Percentiles rank a stretch among this genome's conserved stretches.
These are phyloP conservation scores for Rousettus leschenaultii DNA, from an alignment of 2,113 vertebrate species.

Conservation along the genomic window DNA sequence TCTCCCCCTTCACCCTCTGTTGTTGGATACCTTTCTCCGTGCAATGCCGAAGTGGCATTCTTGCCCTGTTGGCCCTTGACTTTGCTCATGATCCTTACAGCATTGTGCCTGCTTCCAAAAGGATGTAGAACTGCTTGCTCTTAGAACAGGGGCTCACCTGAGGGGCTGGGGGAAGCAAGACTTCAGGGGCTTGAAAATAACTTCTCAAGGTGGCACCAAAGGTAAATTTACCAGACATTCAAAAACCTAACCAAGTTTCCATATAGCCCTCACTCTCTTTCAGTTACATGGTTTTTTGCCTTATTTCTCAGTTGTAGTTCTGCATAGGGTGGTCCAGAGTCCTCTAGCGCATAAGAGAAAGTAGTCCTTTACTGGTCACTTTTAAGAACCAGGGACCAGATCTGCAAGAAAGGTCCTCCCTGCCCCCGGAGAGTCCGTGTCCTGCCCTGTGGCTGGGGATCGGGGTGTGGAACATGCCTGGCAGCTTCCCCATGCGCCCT, in stretches of 20 bases:
- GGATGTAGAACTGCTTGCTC: background rate
- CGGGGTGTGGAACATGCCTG: rapidly evolving
- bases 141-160: background rate
- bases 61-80: rapidly evolving
- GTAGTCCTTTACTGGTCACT: background rate
- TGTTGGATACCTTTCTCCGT: background rate
- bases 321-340: background rate
- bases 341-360: too few relatives aligned
- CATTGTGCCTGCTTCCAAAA: background rate
- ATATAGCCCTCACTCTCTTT: background rate
- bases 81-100: background rate
- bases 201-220: background rate
- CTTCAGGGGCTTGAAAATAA: background rate
- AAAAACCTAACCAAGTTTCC: background rate
- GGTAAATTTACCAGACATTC: background rate
- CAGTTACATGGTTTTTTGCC: background rate
- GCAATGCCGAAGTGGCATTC: rapidly evolving
- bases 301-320: background rate
- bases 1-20: rapidly evolving
- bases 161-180: background rate
- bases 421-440: rapidly evolving
- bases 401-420: too few relatives aligned
- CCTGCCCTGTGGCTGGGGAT: background rate
- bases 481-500: rapidly evolving
- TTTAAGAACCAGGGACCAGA: background rate